Conservation (phyloP, 2,113 vertebrate species). For the Entelurus aequoreus region DNA sequence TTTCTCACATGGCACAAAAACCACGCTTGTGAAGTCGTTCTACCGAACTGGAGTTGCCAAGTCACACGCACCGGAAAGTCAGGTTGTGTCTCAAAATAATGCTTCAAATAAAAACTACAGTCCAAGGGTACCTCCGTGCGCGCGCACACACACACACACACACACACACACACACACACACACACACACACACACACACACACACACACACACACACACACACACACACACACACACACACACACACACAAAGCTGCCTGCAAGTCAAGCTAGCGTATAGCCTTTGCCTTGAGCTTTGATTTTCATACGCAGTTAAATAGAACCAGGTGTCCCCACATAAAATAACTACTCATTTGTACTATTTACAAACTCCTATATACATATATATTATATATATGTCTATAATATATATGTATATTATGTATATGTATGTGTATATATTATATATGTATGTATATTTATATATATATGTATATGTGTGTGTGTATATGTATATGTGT, state of each 20-base stretch:
- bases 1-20: slow-evolving; percentile 15
- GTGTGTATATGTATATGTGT: slow-evolving; percentile 54
- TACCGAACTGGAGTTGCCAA: slow-evolving; percentile 69
- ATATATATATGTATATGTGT: slow-evolving; percentile 56
- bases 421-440: too few relatives aligned
- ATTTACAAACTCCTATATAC: slow-evolving; percentile 75
- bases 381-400: slow-evolving; percentile 54
- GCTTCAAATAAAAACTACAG: slow-evolving; percentile 33
- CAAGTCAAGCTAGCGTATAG: slow-evolving; percentile 60
- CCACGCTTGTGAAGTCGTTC: slow-evolving; percentile 10
- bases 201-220: too few relatives aligned
- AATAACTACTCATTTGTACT: slow-evolving; percentile 71
- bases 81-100: slow-evolving; percentile 30
- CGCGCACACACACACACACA: too few relatives aligned
- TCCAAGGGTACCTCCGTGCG: slow-evolving; percentile 24
- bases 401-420: too few relatives aligned
- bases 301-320: slow-evolving; percentile 70
- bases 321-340: slow-evolving; percentile 66
- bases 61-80: slow-evolving; percentile 53
- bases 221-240: not conserved
- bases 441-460: slow-evolving; percentile 58
- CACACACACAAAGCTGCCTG: slow-evolving; percentile 65
- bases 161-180: slow-evolving; percentile 16
- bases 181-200: slow-evolving; percentile 40
- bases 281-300: slow-evolving; percentile 71